Conservation (phyloP, 2,888 invertebrate species). For the Hypselothyrea guttata region DNA sequence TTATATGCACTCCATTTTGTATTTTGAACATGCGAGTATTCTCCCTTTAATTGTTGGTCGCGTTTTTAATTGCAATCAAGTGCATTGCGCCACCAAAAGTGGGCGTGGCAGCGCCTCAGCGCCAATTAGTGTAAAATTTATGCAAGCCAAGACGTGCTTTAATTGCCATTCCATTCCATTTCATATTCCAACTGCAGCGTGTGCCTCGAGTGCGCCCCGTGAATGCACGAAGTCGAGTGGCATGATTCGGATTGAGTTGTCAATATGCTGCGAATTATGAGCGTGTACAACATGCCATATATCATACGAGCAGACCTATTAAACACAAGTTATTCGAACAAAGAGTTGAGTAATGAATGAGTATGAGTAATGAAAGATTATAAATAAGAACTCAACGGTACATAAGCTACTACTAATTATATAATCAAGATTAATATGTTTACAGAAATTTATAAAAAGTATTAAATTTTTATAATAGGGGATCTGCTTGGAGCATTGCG, state of each 20-base stretch:
- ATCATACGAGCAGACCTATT: too few relatives aligned
- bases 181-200: constrained; percentile 14
- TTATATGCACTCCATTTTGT: background rate
- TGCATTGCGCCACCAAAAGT: constrained; percentile 6
- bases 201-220: constrained; percentile 3
- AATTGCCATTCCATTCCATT: constrained; percentile 33
- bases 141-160: constrained; percentile 49
- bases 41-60: constrained; percentile 47
- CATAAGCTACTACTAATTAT: too few relatives aligned
- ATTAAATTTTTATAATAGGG: too few relatives aligned
- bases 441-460: too few relatives aligned
- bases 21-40: constrained; percentile 24
- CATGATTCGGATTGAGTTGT: constrained; percentile 1
- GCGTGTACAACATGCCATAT: too few relatives aligned
- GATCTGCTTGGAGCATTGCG: too few relatives aligned
- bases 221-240: constrained; percentile 13
- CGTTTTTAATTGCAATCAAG: constrained; percentile 64
- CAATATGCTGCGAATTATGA: background rate
- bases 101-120: constrained; percentile 7
- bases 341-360: too few relatives aligned
- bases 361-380: too few relatives aligned
- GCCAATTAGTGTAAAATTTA: constrained; percentile 49
- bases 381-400: too few relatives aligned
- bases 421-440: too few relatives aligned
- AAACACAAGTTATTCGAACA: too few relatives aligned